Evolutionary conservation across 2,113 vertebrate genomes (phyloP).

Genomic region (Grammomys dolichurus): DNA sequence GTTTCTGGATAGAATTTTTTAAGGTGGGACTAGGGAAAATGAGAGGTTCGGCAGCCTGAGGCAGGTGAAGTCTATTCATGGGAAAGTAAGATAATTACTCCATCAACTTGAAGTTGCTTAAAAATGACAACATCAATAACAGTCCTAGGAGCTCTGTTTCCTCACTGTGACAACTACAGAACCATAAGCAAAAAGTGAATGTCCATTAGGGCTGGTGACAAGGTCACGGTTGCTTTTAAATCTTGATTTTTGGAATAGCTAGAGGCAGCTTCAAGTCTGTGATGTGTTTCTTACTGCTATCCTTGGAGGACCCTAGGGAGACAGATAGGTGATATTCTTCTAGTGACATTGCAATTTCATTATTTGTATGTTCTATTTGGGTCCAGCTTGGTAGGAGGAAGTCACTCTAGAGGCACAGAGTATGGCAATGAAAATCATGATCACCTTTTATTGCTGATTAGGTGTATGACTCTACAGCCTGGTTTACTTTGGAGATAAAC

Average conservation of each 20-base stretch:
- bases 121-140: neutral
- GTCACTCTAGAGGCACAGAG: neutral
- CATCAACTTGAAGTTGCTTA: slow-evolving; percentile 19
- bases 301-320: neutral
- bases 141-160: neutral
- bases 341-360: neutral
- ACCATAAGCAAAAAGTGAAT: neutral
- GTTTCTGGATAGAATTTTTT: neutral
- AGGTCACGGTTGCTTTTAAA: neutral
- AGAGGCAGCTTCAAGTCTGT: neutral
- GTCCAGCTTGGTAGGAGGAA: neutral
- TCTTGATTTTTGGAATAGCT: neutral
- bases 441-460: neutral
- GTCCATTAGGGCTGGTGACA: neutral
- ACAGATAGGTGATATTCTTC: neutral
- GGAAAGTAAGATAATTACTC: neutral
- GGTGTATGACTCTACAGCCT: neutral
- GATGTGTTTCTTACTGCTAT: neutral
- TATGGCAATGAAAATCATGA: neutral
- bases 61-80: slow-evolving; percentile 4
- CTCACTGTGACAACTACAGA: neutral
- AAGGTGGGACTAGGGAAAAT: neutral
- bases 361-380: neutral
- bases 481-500: neutral
- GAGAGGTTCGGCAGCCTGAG: neutral